These are phyloP conservation scores for Holocentrus rufus DNA, from an alignment of 2,797 vertebrate genomes.

Conservation along the genomic window DNA sequence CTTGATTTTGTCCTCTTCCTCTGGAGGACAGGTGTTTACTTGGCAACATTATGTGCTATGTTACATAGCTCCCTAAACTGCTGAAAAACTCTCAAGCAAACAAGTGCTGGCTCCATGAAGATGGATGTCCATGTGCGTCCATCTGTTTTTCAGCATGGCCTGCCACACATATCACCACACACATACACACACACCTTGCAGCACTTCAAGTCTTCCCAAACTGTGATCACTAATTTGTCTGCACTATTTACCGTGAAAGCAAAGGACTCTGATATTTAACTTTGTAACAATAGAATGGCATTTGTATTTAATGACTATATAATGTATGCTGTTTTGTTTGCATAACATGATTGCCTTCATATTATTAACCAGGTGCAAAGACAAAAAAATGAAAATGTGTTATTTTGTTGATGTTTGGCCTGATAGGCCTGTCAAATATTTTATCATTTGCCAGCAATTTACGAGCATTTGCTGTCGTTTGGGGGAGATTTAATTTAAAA, in stretches of 20 bases:
- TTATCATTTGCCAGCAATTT: slow-evolving; percentile 3
- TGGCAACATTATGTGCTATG: slow-evolving; percentile 8
- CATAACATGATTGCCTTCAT: slow-evolving; percentile 5
- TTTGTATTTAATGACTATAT: slow-evolving; percentile 20
- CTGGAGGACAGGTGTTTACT: slow-evolving; percentile 40
- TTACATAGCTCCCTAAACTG: slow-evolving; percentile 9
- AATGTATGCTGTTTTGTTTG: slow-evolving; percentile 38
- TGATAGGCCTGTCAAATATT: not conserved
- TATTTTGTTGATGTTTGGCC: slow-evolving; percentile 37
- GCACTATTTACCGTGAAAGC: slow-evolving; percentile 50
- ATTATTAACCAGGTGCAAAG: not conserved
- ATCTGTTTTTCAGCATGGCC: slow-evolving; percentile 30
- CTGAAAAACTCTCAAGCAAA: slow-evolving; percentile 34
- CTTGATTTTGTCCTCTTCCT: slow-evolving; percentile 26
- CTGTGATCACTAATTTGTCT: slow-evolving; percentile 60
- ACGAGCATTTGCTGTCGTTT: slow-evolving; percentile 38
- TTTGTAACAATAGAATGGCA: slow-evolving; percentile 33
- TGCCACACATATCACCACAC: not conserved
- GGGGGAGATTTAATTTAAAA: slow-evolving; percentile 6
- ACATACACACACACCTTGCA: slow-evolving; percentile 7
- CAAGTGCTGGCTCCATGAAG: slow-evolving; percentile 19
- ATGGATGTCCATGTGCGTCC: slow-evolving; percentile 36
- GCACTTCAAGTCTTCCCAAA: slow-evolving; percentile 71
- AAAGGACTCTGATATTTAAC: slow-evolving; percentile 13
- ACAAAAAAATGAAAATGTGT: slow-evolving; percentile 1